Conservation (phyloP, 2,113 vertebrate genomes). For the Chaetura pelagica region DNA sequence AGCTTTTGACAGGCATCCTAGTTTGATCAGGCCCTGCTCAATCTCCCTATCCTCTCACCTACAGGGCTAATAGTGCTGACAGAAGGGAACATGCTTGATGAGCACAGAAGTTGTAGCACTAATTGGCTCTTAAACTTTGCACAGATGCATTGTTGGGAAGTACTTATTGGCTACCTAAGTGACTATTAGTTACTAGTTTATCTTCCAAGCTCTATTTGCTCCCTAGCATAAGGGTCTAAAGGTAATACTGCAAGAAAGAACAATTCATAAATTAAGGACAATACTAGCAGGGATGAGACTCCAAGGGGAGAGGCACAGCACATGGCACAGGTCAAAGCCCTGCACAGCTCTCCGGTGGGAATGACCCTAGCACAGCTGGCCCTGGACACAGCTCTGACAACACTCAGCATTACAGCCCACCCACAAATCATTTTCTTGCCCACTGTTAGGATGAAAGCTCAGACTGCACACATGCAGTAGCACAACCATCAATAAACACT, state of each 20-base stretch:
- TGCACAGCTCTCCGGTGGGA: neutral
- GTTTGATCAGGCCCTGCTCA: neutral
- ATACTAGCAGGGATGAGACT: neutral
- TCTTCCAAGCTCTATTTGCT: neutral
- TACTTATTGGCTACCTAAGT: neutral
- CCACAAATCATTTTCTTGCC: neutral
- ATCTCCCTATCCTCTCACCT: accelerated
- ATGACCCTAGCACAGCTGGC: neutral
- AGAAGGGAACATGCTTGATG: neutral
- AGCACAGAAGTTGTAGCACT: neutral
- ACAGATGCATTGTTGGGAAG: neutral
- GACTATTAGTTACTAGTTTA: neutral
- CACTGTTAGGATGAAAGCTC: neutral
- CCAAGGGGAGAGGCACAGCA: neutral
- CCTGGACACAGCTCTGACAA: neutral
- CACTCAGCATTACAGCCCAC: neutral
- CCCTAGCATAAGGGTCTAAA: neutral
- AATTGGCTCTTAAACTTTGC: neutral
- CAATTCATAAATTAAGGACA: neutral
- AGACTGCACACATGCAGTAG: neutral
- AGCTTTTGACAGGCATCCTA: neutral
- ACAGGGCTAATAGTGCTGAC: neutral
- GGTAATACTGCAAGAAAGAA: neutral
- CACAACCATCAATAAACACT: neutral
- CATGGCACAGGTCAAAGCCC: neutral